These are phyloP conservation scores for Neostethus bicornis DNA, from an alignment of 2,797 vertebrate genomes.

Conservation along the genomic window DNA sequence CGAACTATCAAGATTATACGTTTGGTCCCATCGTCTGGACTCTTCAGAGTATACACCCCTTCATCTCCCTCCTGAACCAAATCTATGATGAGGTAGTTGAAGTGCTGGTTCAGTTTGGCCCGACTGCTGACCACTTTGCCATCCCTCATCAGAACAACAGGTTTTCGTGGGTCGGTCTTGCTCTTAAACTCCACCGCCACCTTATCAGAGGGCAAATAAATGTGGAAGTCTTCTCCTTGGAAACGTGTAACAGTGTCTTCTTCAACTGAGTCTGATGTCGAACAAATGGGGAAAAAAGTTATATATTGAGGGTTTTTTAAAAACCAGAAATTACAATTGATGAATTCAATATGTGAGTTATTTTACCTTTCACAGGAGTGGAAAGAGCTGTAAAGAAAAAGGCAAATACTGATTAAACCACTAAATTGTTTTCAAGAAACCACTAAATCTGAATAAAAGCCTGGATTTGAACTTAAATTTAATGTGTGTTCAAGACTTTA, in stretches of 20 bases:
- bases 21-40: conserved; percentile 45
- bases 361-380: conserved; percentile 70
- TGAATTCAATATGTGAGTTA: not conserved
- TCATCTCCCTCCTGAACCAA: conserved; percentile 75
- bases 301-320: conserved; percentile 1
- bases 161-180: conserved; percentile 7
- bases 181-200: conserved; percentile 67
- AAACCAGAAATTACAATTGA: not conserved
- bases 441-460: not conserved
- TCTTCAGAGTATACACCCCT: conserved; percentile 76
- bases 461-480: not conserved
- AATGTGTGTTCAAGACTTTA: not conserved
- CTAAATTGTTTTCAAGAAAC: not conserved
- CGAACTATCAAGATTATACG: conserved; percentile 71
- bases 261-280: conserved; percentile 24
- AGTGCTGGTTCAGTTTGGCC: conserved; percentile 54
- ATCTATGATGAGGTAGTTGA: conserved; percentile 72
- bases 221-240: conserved; percentile 76
- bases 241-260: conserved; percentile 56
- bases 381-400: conserved; percentile 59
- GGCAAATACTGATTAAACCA: not conserved
- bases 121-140: conserved; percentile 39
- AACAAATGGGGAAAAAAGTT: conserved; percentile 11
- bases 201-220: conserved; percentile 49
- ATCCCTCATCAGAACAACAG: conserved; percentile 61